Evolutionary conservation across 2,888 invertebrate species (phyloP).

Genomic region (Dryobotodes eremita): DNA sequence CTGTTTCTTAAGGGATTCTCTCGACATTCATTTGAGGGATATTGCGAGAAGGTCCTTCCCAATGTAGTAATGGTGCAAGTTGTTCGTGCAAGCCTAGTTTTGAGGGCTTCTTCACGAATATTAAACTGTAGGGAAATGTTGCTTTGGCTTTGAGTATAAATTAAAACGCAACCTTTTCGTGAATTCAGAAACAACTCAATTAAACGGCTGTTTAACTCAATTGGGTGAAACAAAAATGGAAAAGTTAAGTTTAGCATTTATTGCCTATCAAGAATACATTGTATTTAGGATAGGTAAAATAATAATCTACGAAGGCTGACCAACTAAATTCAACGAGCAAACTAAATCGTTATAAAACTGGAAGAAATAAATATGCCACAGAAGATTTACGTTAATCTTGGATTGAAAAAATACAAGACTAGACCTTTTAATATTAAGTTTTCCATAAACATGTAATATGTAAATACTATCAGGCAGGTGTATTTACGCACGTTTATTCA

Average conservation of each 20-base stretch:
- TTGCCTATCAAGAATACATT: background rate
- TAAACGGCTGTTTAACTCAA: background rate
- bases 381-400: conserved; percentile 71
- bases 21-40: conserved; percentile 80
- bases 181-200: background rate
- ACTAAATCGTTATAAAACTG: conserved; percentile 65
- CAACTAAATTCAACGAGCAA: conserved; percentile 55
- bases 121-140: conserved; percentile 67
- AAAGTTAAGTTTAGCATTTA: background rate
- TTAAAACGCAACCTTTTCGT: background rate
- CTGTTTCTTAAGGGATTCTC: conserved; percentile 79
- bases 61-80: conserved; percentile 75
- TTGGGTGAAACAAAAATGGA: background rate
- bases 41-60: conserved; percentile 77
- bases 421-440: conserved; percentile 29
- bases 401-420: conserved; percentile 25
- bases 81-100: conserved; percentile 71
- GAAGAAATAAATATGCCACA: conserved; percentile 70
- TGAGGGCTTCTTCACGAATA: conserved; percentile 66
- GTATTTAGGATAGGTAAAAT: background rate
- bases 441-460: conserved; percentile 69
- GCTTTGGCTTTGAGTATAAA: conserved; percentile 49
- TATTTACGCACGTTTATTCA: conserved; percentile 76
- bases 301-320: conserved; percentile 31
- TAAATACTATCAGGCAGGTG: conserved; percentile 75